Percentiles rank a stretch among this genome's conserved stretches.
These are phyloP conservation scores for Monochamus saltuarius DNA, from an alignment of 1,140 invertebrate genomes.

Conservation along the genomic window DNA sequence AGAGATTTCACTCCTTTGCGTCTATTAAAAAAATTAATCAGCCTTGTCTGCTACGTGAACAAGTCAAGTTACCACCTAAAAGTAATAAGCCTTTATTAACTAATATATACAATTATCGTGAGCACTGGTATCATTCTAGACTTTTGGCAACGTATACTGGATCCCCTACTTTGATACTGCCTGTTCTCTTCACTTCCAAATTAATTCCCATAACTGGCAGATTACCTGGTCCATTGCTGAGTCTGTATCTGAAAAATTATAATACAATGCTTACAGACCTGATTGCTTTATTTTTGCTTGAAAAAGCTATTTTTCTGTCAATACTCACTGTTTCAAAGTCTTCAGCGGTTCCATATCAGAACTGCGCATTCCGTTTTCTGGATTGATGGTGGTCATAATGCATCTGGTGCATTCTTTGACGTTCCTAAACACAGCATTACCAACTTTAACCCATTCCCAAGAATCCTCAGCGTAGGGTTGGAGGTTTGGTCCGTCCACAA, in stretches of 20 bases:
- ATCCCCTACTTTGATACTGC: slow-evolving; percentile 15
- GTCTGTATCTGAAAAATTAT: slow-evolving; percentile 8
- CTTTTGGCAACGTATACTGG: slow-evolving; percentile 14
- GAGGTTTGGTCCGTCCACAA: slow-evolving; percentile 59
- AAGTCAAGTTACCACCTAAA: too few relatives aligned
- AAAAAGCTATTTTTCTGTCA: too few relatives aligned
- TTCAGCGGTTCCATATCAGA: slow-evolving; percentile 59
- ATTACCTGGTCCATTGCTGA: slow-evolving; percentile 2
- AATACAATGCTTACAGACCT: too few relatives aligned
- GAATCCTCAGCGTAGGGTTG: slow-evolving; percentile 65
- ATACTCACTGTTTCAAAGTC: slow-evolving; percentile 54
- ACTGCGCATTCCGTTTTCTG: slow-evolving; percentile 56
- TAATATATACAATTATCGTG: neutral
- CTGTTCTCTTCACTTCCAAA: slow-evolving; percentile 13
- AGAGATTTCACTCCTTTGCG: too few relatives aligned
- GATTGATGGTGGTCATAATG: slow-evolving; percentile 61
- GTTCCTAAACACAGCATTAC: slow-evolving; percentile 60
- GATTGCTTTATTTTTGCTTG: too few relatives aligned
- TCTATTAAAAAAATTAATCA: too few relatives aligned
- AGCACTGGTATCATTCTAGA: neutral
- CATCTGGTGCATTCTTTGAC: slow-evolving; percentile 68
- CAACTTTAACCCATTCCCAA: slow-evolving; percentile 73
- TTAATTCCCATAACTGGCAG: slow-evolving; percentile 19
- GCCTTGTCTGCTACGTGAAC: too few relatives aligned
- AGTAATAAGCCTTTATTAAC: too few relatives aligned